These are phyloP conservation scores for Urosaurus nigricauda DNA, from an alignment of 2,797 vertebrate species.

Conservation along the genomic window DNA sequence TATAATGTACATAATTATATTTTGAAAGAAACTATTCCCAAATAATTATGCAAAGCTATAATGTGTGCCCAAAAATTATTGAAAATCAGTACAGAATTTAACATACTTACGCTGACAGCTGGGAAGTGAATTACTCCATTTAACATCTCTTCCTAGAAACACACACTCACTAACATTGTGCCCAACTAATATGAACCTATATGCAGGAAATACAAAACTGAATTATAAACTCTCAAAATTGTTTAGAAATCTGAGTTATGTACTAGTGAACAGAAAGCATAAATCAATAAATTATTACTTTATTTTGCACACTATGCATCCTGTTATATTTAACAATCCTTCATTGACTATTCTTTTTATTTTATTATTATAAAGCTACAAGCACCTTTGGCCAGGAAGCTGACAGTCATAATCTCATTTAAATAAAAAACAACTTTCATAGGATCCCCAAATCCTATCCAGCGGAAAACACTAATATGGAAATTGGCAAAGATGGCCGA, in stretches of 20 bases:
- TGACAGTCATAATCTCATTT: too few relatives aligned
- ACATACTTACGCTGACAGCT: constrained; percentile 74
- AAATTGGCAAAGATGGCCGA: too few relatives aligned
- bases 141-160: accelerated
- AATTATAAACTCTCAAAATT: neutral
- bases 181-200: constrained; percentile 68
- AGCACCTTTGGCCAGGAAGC: too few relatives aligned
- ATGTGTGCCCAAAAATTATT: neutral
- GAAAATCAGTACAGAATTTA: neutral
- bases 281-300: too few relatives aligned
- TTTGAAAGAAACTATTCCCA: neutral
- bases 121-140: constrained; percentile 48
- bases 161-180: neutral
- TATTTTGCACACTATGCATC: too few relatives aligned
- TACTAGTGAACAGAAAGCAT: too few relatives aligned
- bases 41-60: neutral
- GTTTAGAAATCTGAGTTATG: neutral
- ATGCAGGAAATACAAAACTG: constrained; percentile 26
- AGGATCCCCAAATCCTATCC: too few relatives aligned
- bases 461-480: too few relatives aligned
- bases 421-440: too few relatives aligned
- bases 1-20: neutral
- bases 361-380: too few relatives aligned
- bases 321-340: too few relatives aligned
- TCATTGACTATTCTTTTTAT: too few relatives aligned